These are phyloP conservation scores for Nematopogon swammerdamellus DNA, from an alignment of 2,888 invertebrate genomes.

Conservation along the genomic window DNA sequence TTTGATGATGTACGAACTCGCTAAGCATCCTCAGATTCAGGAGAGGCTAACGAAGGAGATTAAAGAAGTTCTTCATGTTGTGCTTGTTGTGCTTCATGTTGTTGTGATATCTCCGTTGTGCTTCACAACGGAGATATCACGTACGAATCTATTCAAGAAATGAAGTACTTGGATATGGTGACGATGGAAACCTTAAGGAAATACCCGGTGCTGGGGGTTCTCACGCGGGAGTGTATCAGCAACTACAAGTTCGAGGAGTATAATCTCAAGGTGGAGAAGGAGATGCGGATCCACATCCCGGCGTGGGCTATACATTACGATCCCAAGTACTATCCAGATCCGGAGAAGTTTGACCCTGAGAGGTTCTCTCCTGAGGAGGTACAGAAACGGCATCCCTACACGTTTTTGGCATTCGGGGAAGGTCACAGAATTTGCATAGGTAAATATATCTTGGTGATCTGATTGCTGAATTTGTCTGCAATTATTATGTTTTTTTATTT, in stretches of 20 bases:
- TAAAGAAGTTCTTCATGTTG: background rate
- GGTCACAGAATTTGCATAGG: background rate
- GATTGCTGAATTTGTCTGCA: no score
- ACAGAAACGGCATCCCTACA: background rate
- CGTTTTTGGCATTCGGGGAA: background rate
- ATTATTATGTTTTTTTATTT: no score
- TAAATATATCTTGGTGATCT: background rate
- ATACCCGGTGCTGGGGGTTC: background rate
- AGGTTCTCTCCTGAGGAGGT: background rate
- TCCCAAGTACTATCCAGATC: background rate
- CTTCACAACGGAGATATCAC: background rate
- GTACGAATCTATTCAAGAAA: background rate
- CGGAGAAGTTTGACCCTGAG: background rate
- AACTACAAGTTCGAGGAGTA: background rate
- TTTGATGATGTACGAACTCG: background rate
- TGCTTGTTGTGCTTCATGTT: no score
- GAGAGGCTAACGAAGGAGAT: background rate
- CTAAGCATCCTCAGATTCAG: background rate
- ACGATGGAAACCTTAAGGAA: background rate
- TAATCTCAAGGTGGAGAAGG: background rate
- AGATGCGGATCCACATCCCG: background rate
- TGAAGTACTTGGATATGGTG: background rate
- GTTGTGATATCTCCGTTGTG: no score
- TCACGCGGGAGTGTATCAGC: background rate
- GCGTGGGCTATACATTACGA: background rate